Base-by-base conservation (phyloP, 1,140 invertebrate genomes). In the Pachyrhynchus sulphureomaculatus region DNA sequence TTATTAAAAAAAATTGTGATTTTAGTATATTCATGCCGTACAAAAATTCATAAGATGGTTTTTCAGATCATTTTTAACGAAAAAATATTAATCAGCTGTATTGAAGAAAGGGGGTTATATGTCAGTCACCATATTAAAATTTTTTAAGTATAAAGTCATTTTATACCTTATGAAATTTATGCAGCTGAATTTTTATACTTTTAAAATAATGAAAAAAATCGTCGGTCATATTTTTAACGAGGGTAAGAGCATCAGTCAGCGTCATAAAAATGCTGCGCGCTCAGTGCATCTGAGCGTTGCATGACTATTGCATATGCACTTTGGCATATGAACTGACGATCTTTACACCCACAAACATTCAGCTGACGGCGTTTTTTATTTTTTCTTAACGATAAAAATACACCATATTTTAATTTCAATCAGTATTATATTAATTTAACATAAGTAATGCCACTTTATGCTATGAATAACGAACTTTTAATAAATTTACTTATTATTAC, bases 161-260 rank as follows among this genome's bases (percentile, higher is more conserved):
- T 52, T 34, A 52, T 36, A 18, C 48, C 12, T 37, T 18, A 36
- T 17, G 15, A 52, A 33, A 33, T 36, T 34, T 34, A 52, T 52
- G 48, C 48, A 52, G 48, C 18, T 52, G 48, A 52, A 52, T 34
- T 52, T 34, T 52, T 17, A 52, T 52, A 34, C 13, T 34, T 34
- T 52, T 52, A 2, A 34, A 52, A 34, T 52, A 52, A 52, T 20
- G 17, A 37, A 39, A 17, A 17, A 49, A 13, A 49, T 49, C 10
- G 49, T 37, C 49, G 36, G 17, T 13, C 18, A 15, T n/a, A 53
- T 53, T 53, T 53, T 17, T 37, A 53, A 36, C 15, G 32, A 33
- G 32, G 8, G n/a, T 21, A 37, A 36, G 49, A 39, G 1, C 21
- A n/a, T 53, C 34, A 36, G 49, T 53, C 12, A 53, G 5, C 29